Conservation (phyloP, 2,888 invertebrate genomes). For the Lasioglossum zephyrum region DNA sequence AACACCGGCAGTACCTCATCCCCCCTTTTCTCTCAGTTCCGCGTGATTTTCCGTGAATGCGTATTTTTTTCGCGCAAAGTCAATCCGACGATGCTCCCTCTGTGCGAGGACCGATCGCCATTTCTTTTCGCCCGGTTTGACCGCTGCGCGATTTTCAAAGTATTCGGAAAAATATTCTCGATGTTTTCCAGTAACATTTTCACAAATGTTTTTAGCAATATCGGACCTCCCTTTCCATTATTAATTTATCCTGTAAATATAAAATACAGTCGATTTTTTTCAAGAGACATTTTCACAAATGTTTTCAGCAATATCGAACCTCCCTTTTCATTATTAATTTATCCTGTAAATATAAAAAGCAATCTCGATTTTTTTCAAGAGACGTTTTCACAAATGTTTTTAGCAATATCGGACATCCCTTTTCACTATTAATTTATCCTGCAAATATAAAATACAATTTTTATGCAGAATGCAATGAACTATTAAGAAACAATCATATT, state of each 20-base stretch:
- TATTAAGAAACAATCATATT: no score
- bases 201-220: background rate
- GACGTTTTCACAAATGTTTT: background rate
- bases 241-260: no score
- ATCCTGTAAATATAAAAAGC: background rate
- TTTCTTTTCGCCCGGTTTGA: background rate
- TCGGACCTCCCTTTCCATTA: no score
- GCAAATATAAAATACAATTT: background rate
- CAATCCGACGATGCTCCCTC: background rate
- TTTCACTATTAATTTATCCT: background rate
- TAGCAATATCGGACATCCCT: no score
- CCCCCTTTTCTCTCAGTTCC: background rate
- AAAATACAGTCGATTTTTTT: no score
- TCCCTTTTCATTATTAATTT: background rate
- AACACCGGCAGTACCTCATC: constrained; percentile 26
- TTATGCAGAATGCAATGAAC: background rate
- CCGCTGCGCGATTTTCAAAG: background rate
- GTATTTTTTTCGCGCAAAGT: constrained; percentile 23
- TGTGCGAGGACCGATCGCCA: background rate
- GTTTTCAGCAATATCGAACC: background rate
- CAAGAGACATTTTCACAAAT: background rate
- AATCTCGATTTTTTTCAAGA: background rate
- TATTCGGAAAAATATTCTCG: background rate
- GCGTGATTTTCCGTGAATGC: constrained; percentile 48
- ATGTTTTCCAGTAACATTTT: background rate